Evolutionary conservation across 2,113 vertebrate genomes (phyloP).

Genomic region (Porphyrio hochstetteri): DNA sequence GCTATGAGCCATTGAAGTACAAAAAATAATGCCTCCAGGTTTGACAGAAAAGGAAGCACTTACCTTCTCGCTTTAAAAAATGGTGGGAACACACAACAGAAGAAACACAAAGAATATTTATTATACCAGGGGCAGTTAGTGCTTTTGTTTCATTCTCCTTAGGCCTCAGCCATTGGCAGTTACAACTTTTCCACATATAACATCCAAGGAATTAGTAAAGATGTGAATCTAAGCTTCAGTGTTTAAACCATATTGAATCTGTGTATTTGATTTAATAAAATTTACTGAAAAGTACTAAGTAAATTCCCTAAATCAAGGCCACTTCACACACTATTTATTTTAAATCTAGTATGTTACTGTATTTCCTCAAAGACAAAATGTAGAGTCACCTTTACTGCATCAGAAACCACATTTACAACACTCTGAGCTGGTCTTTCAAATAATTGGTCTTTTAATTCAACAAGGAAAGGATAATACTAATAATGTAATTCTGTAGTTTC

Average conservation of each 20-base stretch:
- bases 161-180: neutral
- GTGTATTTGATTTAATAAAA: constrained; percentile 5
- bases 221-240: neutral
- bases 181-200: neutral
- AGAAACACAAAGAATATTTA: neutral
- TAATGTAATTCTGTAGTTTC: neutral
- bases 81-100: neutral
- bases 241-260: neutral
- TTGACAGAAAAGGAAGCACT: neutral
- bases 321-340: constrained; percentile 38
- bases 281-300: neutral
- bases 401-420: neutral
- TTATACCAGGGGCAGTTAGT: neutral
- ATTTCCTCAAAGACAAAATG: neutral
- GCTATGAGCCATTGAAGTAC: neutral
- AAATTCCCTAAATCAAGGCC: constrained; percentile 35
- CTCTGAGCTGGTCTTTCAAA: neutral
- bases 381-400: neutral
- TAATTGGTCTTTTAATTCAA: neutral
- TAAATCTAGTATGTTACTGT: neutral
- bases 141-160: neutral
- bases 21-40: neutral
- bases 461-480: neutral
- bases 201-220: neutral
- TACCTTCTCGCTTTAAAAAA: neutral